Base-by-base conservation (phyloP, 2,888 invertebrate species). In the Lycaena phlaeas region DNA sequence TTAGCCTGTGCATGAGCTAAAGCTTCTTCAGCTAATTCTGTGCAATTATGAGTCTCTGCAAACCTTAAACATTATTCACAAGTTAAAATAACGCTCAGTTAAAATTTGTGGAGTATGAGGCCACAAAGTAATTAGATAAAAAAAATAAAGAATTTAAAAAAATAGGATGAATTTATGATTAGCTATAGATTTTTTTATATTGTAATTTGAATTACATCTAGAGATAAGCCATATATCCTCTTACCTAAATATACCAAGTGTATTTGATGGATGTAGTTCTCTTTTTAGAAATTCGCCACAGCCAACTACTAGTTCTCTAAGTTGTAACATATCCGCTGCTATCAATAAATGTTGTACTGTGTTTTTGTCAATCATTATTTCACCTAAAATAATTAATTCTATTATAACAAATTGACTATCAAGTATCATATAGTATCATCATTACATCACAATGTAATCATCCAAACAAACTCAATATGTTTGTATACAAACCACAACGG, bases 251-350 rank as follows among this genome's bases (percentile, higher is more conserved):
- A 93, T 94, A 64, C 96, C 96, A 61, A 97, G 87, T 44, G 94
- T 94, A 86, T 97, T 97, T 26, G 93, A 89, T 36, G 92, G 89
- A 75, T 95, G 92, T 43, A 97, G 79, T 77, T 96, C 94, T 54
- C 92, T 89, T 55, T 91, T 91, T 40, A 97, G 85, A 71, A 92
- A 96, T 61, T 92, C 90, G 44, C 94, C 92, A 68, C 96, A 96
- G 4, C 92, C 92, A 40, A 89, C 87, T 10, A 96, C 92, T 27
- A 86, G 62, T 69, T 95, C 95, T 51, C 90, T 88, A 34, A 97
- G 78, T 68, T 95, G 92, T 45, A 97, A 78, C 96, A 97, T 96
- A 70, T 96, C 96, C 29, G 96, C 95, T 30, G 95, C 94, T 49
- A 93, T 90, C 56, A 96, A 87, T 53, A 97, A 76, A 60, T 95